A percentile compares a stretch with the other conserved stretches of the same genome.
phyloP scores from a whole-genome alignment of 2,113 vertebrate genomes.

The Nannospalax galili region DNA sequence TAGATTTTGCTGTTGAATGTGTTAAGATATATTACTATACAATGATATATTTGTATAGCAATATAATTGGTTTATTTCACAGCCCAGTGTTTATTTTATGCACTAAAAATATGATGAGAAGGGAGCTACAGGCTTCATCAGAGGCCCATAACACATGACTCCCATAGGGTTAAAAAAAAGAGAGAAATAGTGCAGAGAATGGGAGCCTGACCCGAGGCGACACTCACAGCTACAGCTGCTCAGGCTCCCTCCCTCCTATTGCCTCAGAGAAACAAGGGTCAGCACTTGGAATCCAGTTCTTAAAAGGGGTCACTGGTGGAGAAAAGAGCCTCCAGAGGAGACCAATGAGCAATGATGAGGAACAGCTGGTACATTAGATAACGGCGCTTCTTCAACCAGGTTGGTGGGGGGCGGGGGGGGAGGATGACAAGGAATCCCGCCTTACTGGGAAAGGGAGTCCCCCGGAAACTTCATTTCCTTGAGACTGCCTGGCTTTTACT shows the following conservation, averaged over 20 bases:
- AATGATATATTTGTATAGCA: slow-evolving; percentile 29
- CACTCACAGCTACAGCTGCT: not conserved
- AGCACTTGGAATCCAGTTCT: slow-evolving; percentile 23
- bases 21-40: slow-evolving; percentile 30
- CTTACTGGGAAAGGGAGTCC: not conserved
- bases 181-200: not conserved
- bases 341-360: not conserved
- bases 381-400: not conserved
- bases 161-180: not conserved
- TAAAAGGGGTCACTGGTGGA: not conserved
- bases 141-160: not conserved
- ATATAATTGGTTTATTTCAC: slow-evolving; percentile 37
- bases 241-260: not conserved
- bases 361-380: slow-evolving; percentile 21
- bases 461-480: not conserved
- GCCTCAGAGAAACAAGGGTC: slow-evolving; percentile 15
- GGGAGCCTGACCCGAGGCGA: not conserved
- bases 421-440: not conserved
- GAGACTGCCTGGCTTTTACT: not conserved
- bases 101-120: slow-evolving; percentile 35
- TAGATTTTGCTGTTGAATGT: slow-evolving; percentile 44
- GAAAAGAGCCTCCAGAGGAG: slow-evolving; percentile 23
- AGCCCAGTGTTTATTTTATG: slow-evolving; percentile 31
- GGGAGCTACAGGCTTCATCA: not conserved
- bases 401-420: not conserved